phyloP scores from a whole-genome alignment of 2,888 invertebrate species.

The Chloromyia formosa region DNA sequence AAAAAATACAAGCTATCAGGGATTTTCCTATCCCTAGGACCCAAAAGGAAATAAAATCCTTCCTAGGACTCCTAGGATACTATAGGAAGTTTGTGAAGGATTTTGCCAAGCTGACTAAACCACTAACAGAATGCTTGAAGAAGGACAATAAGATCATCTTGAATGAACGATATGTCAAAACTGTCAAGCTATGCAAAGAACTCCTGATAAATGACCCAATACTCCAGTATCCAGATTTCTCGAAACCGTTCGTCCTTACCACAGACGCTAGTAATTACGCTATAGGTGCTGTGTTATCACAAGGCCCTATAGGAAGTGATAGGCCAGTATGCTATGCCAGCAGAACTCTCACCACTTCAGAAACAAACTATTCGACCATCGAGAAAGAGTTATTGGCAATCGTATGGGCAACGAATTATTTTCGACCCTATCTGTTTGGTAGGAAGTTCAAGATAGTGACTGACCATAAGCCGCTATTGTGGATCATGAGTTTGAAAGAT shows the following conservation, averaged over 20 bases:
- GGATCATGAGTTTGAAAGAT: constrained; percentile 58
- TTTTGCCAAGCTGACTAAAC: constrained; percentile 48
- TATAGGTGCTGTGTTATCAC: constrained; percentile 53
- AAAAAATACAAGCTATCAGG: constrained; percentile 50
- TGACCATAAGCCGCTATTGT: constrained; percentile 59
- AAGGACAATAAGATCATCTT: constrained; percentile 37
- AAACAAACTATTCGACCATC: constrained; percentile 54
- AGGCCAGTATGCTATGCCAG: constrained; percentile 54
- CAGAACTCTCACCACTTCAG: constrained; percentile 51
- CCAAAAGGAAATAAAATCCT: constrained; percentile 48
- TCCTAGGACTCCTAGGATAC: constrained; percentile 50
- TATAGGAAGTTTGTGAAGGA: constrained; percentile 51
- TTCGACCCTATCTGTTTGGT: constrained; percentile 57
- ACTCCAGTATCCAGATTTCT: constrained; percentile 58
- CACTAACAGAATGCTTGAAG: constrained; percentile 46
- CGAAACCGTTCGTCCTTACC: constrained; percentile 53
- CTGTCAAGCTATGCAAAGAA: constrained; percentile 46
- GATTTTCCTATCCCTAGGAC: constrained; percentile 49
- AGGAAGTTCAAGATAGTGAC: constrained; percentile 58
- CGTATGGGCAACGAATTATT: constrained; percentile 57
- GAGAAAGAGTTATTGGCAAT: constrained; percentile 58
- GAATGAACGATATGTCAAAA: constrained; percentile 25
- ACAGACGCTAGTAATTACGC: constrained; percentile 55
- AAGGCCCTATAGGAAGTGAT: constrained; percentile 49
- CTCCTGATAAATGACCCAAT: constrained; percentile 53